Evolutionary conservation across 1,140 invertebrate species (phyloP), one percentile per base, ranked within the genome.

Genomic region (Formica selysi): DNA sequence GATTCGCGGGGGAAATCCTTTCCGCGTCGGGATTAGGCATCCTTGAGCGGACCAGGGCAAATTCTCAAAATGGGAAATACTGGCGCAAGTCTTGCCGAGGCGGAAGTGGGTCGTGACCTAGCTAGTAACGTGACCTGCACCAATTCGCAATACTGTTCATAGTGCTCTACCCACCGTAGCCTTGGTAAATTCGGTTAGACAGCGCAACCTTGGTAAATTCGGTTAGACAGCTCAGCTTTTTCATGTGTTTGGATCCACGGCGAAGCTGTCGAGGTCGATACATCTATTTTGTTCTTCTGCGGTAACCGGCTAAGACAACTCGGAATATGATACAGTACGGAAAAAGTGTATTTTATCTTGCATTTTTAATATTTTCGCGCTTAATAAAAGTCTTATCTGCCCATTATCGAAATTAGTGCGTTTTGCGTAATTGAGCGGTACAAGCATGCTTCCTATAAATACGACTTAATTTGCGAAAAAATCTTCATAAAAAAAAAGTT

Each of bases 101-200:
- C 62, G 54, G 36, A 90, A 93, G 73, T 94, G 41, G 93, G 91
- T 93, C 92, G 68, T 80, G 92, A 93, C 91, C 91, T 67, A 93
- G 86, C 88, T 87, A 44, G 10, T 41, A 86, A 64, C 81, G 38
- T 57, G 87, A 87, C 48, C 59, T 86, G 78, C 41, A 85, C 76
- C 76, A 81, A 90, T 90, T 81, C 71, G 68, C 59, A 62, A 88
- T 87, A 19, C 67, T 85, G 22, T 84, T 86, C 71, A 22, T 26
- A 51, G 73, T 51, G 74, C 48, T 38, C 65, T 76, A 54, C 51
- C 44, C 62, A 7, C 8, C 8, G 29, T 13, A 48, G 41, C 54
- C 44, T 59, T 87, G 86, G 65, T 65, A 86, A 87, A 87, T 87
- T 86, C 79, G 51, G 64, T 86, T 36, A 62, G 61, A 54, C 68